Evolutionary conservation across 2,888 invertebrate genomes (phyloP).

Genomic region (Clivina fossor): DNA sequence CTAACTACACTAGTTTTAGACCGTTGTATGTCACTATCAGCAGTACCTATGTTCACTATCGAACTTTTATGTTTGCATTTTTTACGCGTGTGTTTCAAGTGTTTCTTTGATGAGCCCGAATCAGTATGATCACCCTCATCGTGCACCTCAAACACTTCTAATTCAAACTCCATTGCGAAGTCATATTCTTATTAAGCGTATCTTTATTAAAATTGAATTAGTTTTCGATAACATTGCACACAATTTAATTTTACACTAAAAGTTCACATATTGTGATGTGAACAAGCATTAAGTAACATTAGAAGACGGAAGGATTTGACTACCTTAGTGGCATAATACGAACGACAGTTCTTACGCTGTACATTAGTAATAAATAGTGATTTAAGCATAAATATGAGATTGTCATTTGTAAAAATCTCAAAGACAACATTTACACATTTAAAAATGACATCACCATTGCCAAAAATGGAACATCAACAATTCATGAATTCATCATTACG

Average conservation of each 20-base stretch:
- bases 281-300: slow-evolving; percentile 9
- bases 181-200: slow-evolving; percentile 11
- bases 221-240: slow-evolving; percentile 6
- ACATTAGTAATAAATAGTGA: slow-evolving; percentile 16
- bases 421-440: slow-evolving; percentile 29
- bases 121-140: slow-evolving; percentile 49
- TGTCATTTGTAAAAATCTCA: slow-evolving; percentile 17
- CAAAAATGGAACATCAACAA: slow-evolving; percentile 31
- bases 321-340: slow-evolving; percentile 26
- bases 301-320: no score
- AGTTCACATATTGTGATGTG: slow-evolving; percentile 18
- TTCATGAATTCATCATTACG: slow-evolving; percentile 30
- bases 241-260: slow-evolving; percentile 1
- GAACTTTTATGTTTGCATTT: slow-evolving; percentile 52
- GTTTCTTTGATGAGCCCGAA: slow-evolving; percentile 45
- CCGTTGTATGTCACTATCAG: slow-evolving; percentile 48
- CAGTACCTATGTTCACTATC: slow-evolving; percentile 39
- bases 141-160: slow-evolving; percentile 57
- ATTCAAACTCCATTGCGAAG: slow-evolving; percentile 54
- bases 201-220: slow-evolving; percentile 6
- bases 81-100: slow-evolving; percentile 51
- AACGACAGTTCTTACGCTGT: slow-evolving; percentile 26
- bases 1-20: slow-evolving; percentile 49
- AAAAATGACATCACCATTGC: slow-evolving; percentile 32
- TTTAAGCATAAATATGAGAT: slow-evolving; percentile 16